Evolutionary conservation across 2,113 vertebrate species (phyloP).

Genomic region (Vanacampus margaritifer): DNA sequence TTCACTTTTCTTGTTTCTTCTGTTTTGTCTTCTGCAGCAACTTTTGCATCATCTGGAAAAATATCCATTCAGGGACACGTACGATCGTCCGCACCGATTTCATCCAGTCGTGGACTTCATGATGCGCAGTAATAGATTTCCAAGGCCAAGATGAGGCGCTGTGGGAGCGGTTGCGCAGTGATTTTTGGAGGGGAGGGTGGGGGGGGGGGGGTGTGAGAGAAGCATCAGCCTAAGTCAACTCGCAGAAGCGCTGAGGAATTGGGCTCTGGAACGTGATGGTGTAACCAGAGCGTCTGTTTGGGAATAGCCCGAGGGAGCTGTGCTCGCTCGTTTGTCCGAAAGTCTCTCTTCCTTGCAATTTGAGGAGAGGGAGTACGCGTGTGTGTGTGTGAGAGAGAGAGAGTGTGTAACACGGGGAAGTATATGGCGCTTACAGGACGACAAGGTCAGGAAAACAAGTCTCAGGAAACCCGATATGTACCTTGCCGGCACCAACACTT

Average conservation of each 20-base stretch:
- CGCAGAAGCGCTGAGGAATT: constrained; percentile 49
- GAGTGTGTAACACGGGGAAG: constrained; percentile 41
- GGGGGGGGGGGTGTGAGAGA: constrained; percentile 17
- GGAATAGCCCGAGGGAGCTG: constrained; percentile 62
- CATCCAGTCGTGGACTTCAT: too few species aligned
- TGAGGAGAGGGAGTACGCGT: constrained; percentile 19
- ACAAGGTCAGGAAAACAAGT: constrained; percentile 66
- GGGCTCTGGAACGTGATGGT: constrained; percentile 59
- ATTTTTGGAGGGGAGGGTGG: constrained; percentile 47
- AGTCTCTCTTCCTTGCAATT: constrained; percentile 53
- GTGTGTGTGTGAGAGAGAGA: constrained; percentile 24
- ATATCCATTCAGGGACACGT: constrained; percentile 21
- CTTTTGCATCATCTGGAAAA: constrained; percentile 49
- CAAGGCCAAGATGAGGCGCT: constrained; percentile 59
- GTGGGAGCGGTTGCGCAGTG: constrained; percentile 51
- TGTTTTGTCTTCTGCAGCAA: too few species aligned
- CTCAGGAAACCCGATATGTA: constrained; percentile 62
- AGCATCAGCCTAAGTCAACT: constrained; percentile 69
- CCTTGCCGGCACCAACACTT: constrained; percentile 56
- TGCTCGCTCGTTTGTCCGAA: constrained; percentile 60
- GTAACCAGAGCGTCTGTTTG: constrained; percentile 64
- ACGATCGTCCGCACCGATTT: too few species aligned
- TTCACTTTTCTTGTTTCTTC: background rate
- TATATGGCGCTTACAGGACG: constrained; percentile 7
- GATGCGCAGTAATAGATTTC: too few species aligned